Percentiles rank a stretch among this genome's conserved stretches.
These are phyloP conservation scores for Tetanocera ferruginea DNA, from an alignment of 2,888 invertebrate genomes.

Conservation along the genomic window DNA sequence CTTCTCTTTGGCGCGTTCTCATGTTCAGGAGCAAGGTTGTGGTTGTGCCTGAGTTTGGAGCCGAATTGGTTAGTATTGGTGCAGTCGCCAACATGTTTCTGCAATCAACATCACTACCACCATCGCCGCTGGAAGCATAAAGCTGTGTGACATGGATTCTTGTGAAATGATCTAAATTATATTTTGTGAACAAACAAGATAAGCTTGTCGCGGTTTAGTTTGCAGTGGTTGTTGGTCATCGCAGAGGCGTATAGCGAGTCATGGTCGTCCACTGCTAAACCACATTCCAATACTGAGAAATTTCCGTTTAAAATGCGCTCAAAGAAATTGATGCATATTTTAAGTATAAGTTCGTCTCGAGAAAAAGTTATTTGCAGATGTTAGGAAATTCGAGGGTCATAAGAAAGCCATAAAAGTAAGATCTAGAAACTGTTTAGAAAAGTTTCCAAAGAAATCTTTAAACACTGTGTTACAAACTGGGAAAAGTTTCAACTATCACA, in stretches of 20 bases:
- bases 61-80: background rate
- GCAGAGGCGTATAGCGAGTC: background rate
- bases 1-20: background rate
- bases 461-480: no score
- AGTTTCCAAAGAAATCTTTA: no score
- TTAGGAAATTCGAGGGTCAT: no score
- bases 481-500: no score
- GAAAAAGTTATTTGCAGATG: no score
- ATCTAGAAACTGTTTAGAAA: no score
- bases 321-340: background rate
- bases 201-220: background rate
- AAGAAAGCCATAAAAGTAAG: no score
- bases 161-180: slow-evolving; percentile 33
- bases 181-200: slow-evolving; percentile 26
- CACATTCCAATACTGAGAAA: slow-evolving; percentile 31
- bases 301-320: slow-evolving; percentile 18
- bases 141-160: slow-evolving; percentile 35
- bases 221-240: background rate
- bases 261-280: background rate
- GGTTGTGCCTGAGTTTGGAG: background rate
- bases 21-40: background rate
- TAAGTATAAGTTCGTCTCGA: no score
- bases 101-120: background rate
- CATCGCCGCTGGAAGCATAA: no score
- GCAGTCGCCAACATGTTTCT: background rate